These are phyloP conservation scores for Okapia johnstoni DNA, from an alignment of 2,113 vertebrate genomes.

Conservation along the genomic window DNA sequence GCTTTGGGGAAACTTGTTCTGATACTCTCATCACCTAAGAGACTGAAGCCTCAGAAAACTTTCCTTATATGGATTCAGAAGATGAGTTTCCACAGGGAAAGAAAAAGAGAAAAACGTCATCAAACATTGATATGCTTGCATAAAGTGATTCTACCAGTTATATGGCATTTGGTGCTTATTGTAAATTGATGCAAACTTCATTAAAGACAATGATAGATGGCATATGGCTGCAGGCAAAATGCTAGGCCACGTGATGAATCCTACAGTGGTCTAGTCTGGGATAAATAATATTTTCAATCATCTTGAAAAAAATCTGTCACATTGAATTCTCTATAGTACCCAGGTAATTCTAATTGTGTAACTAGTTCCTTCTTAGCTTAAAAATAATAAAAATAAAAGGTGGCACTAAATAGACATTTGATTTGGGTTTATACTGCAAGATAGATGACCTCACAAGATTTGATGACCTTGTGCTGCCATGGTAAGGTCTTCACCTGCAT, in stretches of 20 bases:
- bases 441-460: slow-evolving; percentile 64
- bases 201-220: slow-evolving; percentile 65
- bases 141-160: slow-evolving; percentile 28
- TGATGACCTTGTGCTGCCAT: slow-evolving; percentile 72
- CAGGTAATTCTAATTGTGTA: slow-evolving; percentile 51
- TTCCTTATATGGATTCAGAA: neutral
- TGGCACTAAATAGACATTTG: slow-evolving; percentile 36
- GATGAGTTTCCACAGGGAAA: neutral
- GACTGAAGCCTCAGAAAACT: neutral
- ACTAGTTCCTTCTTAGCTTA: slow-evolving; percentile 28
- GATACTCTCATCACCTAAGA: neutral
- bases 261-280: neutral
- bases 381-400: neutral
- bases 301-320: neutral
- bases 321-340: neutral
- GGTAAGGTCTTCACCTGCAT: slow-evolving; percentile 53
- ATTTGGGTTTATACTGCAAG: slow-evolving; percentile 61
- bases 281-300: slow-evolving; percentile 60
- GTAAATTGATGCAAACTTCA: slow-evolving; percentile 60
- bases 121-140: neutral
- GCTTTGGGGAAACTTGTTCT: neutral
- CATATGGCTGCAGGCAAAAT: slow-evolving; percentile 56
- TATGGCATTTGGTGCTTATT: slow-evolving; percentile 47
- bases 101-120: neutral
- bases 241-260: slow-evolving; percentile 16